Percentiles rank a stretch among this genome's conserved stretches.
phyloP scores from a whole-genome alignment of 2,113 vertebrate genomes.

The Lagopus leucura region DNA sequence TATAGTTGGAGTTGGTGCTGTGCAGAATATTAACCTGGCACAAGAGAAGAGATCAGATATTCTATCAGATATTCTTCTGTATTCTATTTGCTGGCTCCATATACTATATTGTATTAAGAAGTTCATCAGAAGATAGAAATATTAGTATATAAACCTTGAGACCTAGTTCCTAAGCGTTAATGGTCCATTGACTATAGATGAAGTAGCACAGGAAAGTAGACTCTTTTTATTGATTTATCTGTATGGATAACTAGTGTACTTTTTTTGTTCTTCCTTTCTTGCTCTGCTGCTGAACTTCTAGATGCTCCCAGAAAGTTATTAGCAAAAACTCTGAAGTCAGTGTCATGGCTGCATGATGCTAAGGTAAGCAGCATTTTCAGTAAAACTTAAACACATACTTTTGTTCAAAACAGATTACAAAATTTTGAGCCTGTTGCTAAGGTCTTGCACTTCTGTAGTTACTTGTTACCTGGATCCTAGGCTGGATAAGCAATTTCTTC shows the following conservation, averaged over 20 bases:
- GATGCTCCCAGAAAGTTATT: background rate
- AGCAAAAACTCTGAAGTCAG: background rate
- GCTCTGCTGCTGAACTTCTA: background rate
- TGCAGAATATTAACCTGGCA: slow-evolving; percentile 89
- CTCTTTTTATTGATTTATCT: background rate
- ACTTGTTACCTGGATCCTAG: background rate
- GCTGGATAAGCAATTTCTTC: background rate
- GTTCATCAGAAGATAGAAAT: background rate
- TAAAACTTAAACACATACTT: too few relatives aligned
- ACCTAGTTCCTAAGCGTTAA: background rate
- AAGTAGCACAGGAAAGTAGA: background rate
- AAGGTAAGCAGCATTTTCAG: background rate
- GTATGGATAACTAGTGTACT: background rate
- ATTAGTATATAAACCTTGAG: background rate
- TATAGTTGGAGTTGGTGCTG: slow-evolving; percentile 79
- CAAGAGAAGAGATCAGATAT: background rate
- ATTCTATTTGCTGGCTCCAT: background rate
- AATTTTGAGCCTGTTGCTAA: background rate
- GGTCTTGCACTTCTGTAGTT: background rate
- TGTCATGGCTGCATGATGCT: background rate
- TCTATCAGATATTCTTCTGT: background rate
- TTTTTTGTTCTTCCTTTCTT: background rate
- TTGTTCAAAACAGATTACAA: background rate
- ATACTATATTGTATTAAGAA: background rate
- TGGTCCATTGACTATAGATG: background rate